These are phyloP conservation scores for Chitala chitala DNA, from an alignment of 2,113 vertebrate genomes.

Conservation along the genomic window DNA sequence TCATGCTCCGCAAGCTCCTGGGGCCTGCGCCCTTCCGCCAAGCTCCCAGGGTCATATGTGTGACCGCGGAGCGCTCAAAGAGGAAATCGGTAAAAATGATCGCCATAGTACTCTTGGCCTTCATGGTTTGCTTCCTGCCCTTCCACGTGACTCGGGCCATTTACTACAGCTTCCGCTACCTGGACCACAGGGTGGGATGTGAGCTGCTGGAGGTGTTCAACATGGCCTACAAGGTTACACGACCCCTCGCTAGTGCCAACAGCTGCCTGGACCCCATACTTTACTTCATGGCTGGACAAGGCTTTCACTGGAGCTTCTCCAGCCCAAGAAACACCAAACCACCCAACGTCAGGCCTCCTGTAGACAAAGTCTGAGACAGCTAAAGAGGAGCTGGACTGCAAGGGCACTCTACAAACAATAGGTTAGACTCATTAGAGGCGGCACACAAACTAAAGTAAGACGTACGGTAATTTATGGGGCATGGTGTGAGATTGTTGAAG, in stretches of 20 bases:
- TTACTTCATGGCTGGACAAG: conserved; percentile 90
- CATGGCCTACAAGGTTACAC: conserved; percentile 87
- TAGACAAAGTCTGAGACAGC: conserved; percentile 31
- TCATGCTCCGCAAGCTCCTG: conserved; percentile 79
- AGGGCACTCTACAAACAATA: too few species aligned
- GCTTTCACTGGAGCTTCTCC: conserved; percentile 50
- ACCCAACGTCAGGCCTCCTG: background rate
- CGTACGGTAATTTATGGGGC: background rate
- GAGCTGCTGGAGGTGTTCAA: conserved; percentile 72
- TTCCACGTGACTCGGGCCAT: conserved; percentile 89
- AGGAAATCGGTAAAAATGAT: conserved; percentile 94
- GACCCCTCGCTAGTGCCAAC: conserved; percentile 87
- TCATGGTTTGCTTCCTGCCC: conserved; percentile 88
- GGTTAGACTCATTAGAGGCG: background rate
- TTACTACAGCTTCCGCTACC: conserved; percentile 82
- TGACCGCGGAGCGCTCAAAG: conserved; percentile 65
- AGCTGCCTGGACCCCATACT: conserved; percentile 91
- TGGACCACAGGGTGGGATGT: conserved; percentile 74
- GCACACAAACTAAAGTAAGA: background rate
- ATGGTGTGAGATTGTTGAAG: too few species aligned
- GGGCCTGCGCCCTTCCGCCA: conserved; percentile 50
- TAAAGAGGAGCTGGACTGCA: background rate
- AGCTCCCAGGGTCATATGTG: conserved; percentile 51
- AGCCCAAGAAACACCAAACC: conserved; percentile 29
- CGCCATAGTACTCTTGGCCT: conserved; percentile 76